Percentiles rank a stretch among this genome's conserved stretches.
Conservation (phyloP, 2,113 vertebrate species). For the Cavia porcellus region DNA sequence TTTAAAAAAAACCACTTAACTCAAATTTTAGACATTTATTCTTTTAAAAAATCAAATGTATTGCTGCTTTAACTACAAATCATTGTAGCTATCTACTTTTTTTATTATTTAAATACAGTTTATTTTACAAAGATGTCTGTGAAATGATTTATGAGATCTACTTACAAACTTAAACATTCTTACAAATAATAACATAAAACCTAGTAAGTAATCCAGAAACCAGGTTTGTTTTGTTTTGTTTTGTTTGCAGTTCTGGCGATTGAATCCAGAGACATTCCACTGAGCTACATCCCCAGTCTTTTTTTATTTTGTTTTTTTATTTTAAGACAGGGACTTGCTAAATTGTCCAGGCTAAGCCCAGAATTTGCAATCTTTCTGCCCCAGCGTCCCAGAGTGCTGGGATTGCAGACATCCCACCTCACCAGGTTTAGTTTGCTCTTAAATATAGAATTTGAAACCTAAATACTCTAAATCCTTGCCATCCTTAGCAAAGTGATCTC, state of each 20-base stretch:
- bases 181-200: slow-evolving; percentile 7
- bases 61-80: slow-evolving; percentile 51
- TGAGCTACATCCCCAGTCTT: neutral
- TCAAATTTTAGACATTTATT: slow-evolving; percentile 44
- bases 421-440: neutral
- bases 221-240: neutral
- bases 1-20: slow-evolving; percentile 36
- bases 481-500: slow-evolving; percentile 12
- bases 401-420: neutral
- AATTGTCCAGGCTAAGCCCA: neutral
- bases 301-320: neutral
- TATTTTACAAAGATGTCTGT: slow-evolving; percentile 41
- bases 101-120: slow-evolving; percentile 49
- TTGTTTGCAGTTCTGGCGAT: neutral
- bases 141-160: slow-evolving; percentile 17
- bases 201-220: slow-evolving; percentile 49
- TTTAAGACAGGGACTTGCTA: neutral
- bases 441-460: slow-evolving; percentile 34
- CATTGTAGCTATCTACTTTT: slow-evolving; percentile 1
- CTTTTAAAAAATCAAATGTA: neutral
- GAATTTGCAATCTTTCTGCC: neutral
- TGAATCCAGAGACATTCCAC: neutral
- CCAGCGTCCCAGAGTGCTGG: neutral
- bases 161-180: slow-evolving; percentile 51
- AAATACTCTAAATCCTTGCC: neutral